These are phyloP conservation scores for Pollenia griseotomentosa DNA, from an alignment of 2,888 invertebrate species.

Conservation along the genomic window DNA sequence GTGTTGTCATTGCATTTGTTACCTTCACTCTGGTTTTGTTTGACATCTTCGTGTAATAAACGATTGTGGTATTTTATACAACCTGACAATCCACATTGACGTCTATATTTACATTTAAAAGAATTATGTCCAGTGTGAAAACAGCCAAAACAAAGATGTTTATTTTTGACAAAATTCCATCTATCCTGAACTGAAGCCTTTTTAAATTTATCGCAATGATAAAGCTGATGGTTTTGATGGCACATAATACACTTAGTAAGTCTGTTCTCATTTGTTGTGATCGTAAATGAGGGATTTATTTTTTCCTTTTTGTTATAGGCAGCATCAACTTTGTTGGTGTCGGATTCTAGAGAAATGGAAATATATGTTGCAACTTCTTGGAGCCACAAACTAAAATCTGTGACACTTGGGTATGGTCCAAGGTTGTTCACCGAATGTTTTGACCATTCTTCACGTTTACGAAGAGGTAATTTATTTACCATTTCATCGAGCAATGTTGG, in stretches of 20 bases:
- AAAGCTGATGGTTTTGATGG: too few species aligned
- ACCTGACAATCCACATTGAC: conserved; percentile 25
- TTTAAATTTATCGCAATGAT: too few species aligned
- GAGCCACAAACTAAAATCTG: not conserved
- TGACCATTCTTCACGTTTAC: conserved; percentile 21
- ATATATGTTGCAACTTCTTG: conserved; percentile 47
- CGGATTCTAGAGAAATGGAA: conserved; percentile 17
- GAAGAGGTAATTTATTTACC: conserved; percentile 14
- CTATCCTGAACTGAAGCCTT: too few species aligned
- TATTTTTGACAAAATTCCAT: too few species aligned
- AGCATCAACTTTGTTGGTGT: conserved; percentile 24
- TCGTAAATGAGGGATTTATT: conserved; percentile 39
- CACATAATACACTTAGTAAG: too few species aligned
- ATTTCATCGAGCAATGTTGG: conserved; percentile 13
- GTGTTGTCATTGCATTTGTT: not conserved
- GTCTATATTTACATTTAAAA: too few species aligned
- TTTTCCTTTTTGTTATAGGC: conserved; percentile 3
- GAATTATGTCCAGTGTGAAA: too few species aligned
- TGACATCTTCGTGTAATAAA: conserved; percentile 33
- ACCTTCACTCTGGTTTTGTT: not conserved
- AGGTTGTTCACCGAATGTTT: not conserved
- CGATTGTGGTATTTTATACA: conserved; percentile 45
- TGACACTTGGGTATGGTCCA: conserved; percentile 18
- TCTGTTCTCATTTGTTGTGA: conserved; percentile 18
- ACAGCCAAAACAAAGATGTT: too few species aligned